phyloP scores from a whole-genome alignment of 1,140 invertebrate genomes.

The Heliconius nattereri region DNA sequence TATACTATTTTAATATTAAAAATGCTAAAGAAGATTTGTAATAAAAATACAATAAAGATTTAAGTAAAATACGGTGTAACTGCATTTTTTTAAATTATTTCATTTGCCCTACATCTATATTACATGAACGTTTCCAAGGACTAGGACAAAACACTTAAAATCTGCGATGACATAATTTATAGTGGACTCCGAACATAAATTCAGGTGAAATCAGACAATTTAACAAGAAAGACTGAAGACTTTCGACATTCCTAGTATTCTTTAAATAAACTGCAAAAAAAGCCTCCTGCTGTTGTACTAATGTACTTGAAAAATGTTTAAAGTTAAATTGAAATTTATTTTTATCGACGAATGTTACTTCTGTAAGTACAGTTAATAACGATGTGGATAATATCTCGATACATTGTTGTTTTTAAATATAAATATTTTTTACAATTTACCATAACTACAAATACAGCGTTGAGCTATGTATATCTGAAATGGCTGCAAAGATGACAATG shows the following conservation, averaged over 20 bases:
- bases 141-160: slow-evolving; percentile 32
- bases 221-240: too few species aligned
- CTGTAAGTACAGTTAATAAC: too few species aligned
- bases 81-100: background rate
- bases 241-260: background rate
- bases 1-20: background rate
- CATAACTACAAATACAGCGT: too few species aligned
- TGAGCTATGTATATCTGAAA: too few species aligned
- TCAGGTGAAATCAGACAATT: slow-evolving; percentile 29
- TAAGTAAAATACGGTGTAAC: background rate
- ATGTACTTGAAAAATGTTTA: background rate
- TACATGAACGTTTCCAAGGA: slow-evolving; percentile 18
- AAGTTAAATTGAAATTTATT: background rate
- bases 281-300: background rate
- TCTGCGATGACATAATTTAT: slow-evolving; percentile 25
- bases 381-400: too few species aligned
- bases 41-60: background rate
- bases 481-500: too few species aligned
- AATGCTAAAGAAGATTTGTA: background rate
- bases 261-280: background rate
- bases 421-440: too few species aligned
- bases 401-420: too few species aligned
- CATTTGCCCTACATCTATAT: background rate
- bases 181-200: slow-evolving; percentile 27
- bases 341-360: too few species aligned